These are phyloP conservation scores for Poeciliopsis gracilis DNA, from an alignment of 2,797 vertebrate genomes.

Conservation along the genomic window DNA sequence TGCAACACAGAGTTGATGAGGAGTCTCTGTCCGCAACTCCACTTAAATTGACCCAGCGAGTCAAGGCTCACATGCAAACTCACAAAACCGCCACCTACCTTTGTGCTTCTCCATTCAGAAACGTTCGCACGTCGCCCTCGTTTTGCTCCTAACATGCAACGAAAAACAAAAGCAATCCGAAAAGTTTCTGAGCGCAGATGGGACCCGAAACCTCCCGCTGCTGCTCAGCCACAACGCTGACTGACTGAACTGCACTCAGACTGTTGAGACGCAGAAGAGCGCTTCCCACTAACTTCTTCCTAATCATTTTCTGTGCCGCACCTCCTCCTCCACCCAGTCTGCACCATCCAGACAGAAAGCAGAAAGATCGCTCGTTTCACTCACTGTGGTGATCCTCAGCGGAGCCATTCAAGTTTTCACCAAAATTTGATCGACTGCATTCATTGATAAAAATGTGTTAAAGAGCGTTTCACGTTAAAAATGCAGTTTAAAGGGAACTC, in stretches of 20 bases:
- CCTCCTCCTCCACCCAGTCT: slow-evolving; percentile 19
- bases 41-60: not conserved
- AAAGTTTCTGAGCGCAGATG: slow-evolving; percentile 12
- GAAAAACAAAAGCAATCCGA: slow-evolving; percentile 28
- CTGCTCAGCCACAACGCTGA: not conserved
- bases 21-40: not conserved
- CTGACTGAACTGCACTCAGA: slow-evolving; percentile 23
- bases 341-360: slow-evolving; percentile 51
- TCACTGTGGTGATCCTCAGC: not conserved
- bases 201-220: not conserved
- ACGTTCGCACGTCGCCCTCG: slow-evolving; percentile 37
- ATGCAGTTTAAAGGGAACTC: not conserved
- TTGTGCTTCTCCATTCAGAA: slow-evolving; percentile 83
- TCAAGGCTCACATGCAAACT: not conserved
- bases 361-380: not conserved
- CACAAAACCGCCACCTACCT: slow-evolving; percentile 69
- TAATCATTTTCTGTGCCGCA: slow-evolving; percentile 14
- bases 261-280: slow-evolving; percentile 52
- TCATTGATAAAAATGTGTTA: not conserved
- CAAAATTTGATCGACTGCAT: not conserved
- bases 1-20: not conserved
- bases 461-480: not conserved
- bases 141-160: slow-evolving; percentile 52
- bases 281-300: slow-evolving; percentile 51
- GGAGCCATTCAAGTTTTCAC: slow-evolving; percentile 9